Evolutionary conservation across 2,797 vertebrate genomes (phyloP), one percentile per base, ranked within the genome.

Genomic region (Cossypha heuglini): DNA sequence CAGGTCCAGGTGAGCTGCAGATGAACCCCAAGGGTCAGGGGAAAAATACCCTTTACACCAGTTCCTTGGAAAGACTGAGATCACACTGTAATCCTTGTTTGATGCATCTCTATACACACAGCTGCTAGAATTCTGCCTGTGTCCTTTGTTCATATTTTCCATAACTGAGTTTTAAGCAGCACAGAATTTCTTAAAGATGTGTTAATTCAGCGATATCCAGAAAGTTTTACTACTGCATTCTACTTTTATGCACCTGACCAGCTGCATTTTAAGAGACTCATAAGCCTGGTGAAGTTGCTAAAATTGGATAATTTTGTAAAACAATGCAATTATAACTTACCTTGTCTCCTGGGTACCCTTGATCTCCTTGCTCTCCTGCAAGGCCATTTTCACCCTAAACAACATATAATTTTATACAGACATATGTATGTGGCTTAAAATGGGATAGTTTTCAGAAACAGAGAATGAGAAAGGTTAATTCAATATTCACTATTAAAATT

Each of bases 271-370:
- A 74, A 58, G 48, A 87, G 25, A 67, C 15, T 55, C 11, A 19
- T 29, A 93, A 67, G 6, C 25, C n/a, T 76, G 61, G 31, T 2
- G 1, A 83, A 89, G 10, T 18, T 38, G 14, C 17, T 74, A 46
- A 80, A 52, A 58, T 8, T 13, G 18, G 17, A 16, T 25, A 54
- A 42, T 48, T 72, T 31, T 52, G 21, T 69, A 29, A 68, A 94
- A 78, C 8, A 71, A 33, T 7, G 15, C 14, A 40, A 28, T 57
- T 48, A 28, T 35, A 79, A 76, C 96, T 76, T 98, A 99, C 99
- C 99, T 99, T 99, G 96, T 99, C 99, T 77, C 99, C 99, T 86
- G 98, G 98, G 97, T 98, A 99, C 12, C 99, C 99, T 48, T 76
- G 96, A 74, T 99, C 99, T 98, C 99, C 99, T 38, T 97, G 98